Base-by-base conservation (phyloP, 2,113 vertebrate genomes). In the Chascanopsetta lugubris region DNA sequence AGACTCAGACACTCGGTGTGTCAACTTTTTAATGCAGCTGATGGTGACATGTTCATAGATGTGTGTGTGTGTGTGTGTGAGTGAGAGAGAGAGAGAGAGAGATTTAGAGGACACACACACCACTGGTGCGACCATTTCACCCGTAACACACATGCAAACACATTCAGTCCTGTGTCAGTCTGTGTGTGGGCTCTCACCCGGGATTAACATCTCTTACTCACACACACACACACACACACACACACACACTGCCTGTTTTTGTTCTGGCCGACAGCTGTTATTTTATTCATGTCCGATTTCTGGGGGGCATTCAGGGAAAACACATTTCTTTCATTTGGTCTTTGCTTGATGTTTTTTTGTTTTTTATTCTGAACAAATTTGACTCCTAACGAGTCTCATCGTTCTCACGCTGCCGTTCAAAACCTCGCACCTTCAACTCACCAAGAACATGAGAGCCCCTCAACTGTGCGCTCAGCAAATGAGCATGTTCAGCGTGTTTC, bases 181-280 rank as follows among this genome's bases (percentile, higher is more conserved):
- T 30, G 29, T 30, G 29, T 30, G 29, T 30, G 29, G 72, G 46
- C 56, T 66, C 30, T 69, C 10, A 0, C 29, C 50, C 3, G 67
- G 60, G 76, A 85, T 83, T 78, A 78, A 65, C 61, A 43, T 48
- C 69, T 56, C 40, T 60, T 71, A 50, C 34, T 45, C 47, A 29
- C 20, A 45, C 48, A 48, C 20, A 42, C 42, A 60, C 30, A 67
- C 48, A 34, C 30, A 9, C 26, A 60, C 55, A 36, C 38, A 1
- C 22, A 42, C 42, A 60, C 63, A 70, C 55, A 58, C 67, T 42
- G 55, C 50, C 20, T 62, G 62, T 66, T 72, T 61, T 64, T 67
- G 70, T 76, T 65, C 69, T 4, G 18, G 58, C 69, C 46, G 38
- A 83, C 82, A 85, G 78, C 71, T 84, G 79, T 77, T 82, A 57